Evolutionary conservation across 1,140 invertebrate genomes (phyloP).

Genomic region (Bemisia tabaci): DNA sequence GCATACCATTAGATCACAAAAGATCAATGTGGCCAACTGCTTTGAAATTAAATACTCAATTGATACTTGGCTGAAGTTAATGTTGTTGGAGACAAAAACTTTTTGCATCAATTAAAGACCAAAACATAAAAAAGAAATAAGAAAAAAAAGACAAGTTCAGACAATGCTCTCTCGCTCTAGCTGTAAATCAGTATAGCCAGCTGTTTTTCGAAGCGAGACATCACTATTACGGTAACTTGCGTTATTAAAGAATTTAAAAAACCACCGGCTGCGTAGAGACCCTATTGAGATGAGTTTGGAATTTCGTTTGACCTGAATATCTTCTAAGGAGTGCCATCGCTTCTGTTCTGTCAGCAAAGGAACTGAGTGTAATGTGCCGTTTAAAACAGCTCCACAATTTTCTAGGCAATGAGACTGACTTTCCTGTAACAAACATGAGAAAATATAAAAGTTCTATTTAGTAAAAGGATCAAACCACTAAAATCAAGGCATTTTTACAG

Average conservation of each 20-base stretch:
- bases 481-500: background rate
- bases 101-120: too few relatives aligned
- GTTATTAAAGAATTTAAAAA: slow-evolving; percentile 50
- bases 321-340: slow-evolving; percentile 61
- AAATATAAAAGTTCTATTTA: background rate
- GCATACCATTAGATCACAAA: too few relatives aligned
- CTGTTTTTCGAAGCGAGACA: slow-evolving; percentile 42
- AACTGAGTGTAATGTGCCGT: slow-evolving; percentile 34
- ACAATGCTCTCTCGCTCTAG: slow-evolving; percentile 17
- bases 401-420: background rate
- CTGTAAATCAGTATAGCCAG: slow-evolving; percentile 34
- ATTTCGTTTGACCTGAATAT: slow-evolving; percentile 37
- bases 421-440: background rate
- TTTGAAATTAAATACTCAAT: too few relatives aligned
- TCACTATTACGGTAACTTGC: slow-evolving; percentile 46
- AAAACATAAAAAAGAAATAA: background rate
- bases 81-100: too few relatives aligned
- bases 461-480: background rate
- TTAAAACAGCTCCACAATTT: slow-evolving; percentile 28
- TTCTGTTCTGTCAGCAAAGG: slow-evolving; percentile 37
- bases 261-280: slow-evolving; percentile 51
- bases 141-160: background rate
- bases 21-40: too few relatives aligned
- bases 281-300: slow-evolving; percentile 29
- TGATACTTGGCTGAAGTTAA: too few relatives aligned